Conservation (phyloP, 2,888 invertebrate species). For the Coelogynopora nodosa region DNA sequence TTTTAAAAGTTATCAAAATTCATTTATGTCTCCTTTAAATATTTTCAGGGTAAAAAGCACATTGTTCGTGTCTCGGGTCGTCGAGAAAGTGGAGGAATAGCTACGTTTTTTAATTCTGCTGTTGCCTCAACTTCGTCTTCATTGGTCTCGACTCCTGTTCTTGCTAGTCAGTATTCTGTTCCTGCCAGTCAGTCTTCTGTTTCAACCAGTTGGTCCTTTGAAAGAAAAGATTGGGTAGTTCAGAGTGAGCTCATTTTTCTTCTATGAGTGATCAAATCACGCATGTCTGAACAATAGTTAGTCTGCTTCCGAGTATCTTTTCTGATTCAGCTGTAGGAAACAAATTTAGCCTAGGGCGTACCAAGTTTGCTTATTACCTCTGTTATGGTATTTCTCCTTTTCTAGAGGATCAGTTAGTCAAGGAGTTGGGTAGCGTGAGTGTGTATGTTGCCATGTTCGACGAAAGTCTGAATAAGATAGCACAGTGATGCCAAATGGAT, state of each 20-base stretch:
- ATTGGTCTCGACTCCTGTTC: no score
- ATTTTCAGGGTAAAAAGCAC: no score
- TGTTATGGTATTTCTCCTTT: background rate
- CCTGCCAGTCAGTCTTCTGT: no score
- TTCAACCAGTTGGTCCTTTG: no score
- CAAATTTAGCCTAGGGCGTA: background rate
- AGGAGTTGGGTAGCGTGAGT: background rate
- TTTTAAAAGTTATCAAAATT: no score
- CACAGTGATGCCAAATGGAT: constrained; percentile 16
- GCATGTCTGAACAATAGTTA: background rate
- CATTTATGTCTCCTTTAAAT: no score
- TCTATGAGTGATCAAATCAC: background rate
- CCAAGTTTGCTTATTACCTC: constrained; percentile 12
- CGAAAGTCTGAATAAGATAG: constrained; percentile 6
- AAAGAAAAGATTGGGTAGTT: background rate
- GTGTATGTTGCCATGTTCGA: constrained; percentile 22
- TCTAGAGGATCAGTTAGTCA: constrained; percentile 20
- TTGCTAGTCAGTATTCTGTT: no score
- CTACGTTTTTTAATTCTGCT: no score
- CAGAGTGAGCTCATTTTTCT: constrained; percentile 9
- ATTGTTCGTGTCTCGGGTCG: no score
- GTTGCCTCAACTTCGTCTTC: no score
- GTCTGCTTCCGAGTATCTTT: constrained; percentile 21
- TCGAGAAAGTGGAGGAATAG: no score
- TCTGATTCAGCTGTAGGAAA: background rate